Percentiles rank a stretch among this genome's conserved stretches.
Conservation (phyloP, 2,888 invertebrate species). For the Leptopilina myrica region DNA sequence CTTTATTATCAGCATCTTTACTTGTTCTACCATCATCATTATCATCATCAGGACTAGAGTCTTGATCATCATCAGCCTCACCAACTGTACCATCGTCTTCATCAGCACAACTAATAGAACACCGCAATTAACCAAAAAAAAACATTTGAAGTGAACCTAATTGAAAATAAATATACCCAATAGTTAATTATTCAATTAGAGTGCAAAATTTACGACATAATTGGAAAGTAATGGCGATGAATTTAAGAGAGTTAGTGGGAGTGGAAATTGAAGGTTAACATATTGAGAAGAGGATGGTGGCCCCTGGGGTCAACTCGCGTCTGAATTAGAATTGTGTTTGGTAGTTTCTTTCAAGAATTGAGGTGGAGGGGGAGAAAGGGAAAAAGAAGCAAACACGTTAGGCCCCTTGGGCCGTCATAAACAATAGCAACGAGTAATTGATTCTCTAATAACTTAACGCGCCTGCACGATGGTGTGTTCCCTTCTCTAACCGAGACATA, state of each 20-base stretch:
- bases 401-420: conserved; percentile 74
- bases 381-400: conserved; percentile 56
- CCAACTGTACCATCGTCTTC: too few species aligned
- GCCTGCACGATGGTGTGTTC: conserved; percentile 66
- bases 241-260: conserved; percentile 37
- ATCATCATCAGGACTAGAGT: too few species aligned
- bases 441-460: conserved; percentile 77
- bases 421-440: conserved; percentile 76
- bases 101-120: too few species aligned
- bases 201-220: conserved; percentile 49
- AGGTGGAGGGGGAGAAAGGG: conserved; percentile 47
- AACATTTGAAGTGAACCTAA: background rate
- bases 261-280: conserved; percentile 45
- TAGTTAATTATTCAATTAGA: background rate
- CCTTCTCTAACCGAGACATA: conserved; percentile 66
- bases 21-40: too few species aligned
- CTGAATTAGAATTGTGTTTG: conserved; percentile 38
- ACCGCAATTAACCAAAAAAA: too few species aligned
- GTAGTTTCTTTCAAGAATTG: conserved; percentile 19
- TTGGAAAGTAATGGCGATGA: conserved; percentile 40
- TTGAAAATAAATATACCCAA: background rate
- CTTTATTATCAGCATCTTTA: too few species aligned
- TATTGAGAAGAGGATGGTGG: conserved; percentile 39
- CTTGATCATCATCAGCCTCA: too few species aligned
- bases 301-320: conserved; percentile 45